Conservation (phyloP, 2,888 invertebrate species). For the Sesia apiformis region DNA sequence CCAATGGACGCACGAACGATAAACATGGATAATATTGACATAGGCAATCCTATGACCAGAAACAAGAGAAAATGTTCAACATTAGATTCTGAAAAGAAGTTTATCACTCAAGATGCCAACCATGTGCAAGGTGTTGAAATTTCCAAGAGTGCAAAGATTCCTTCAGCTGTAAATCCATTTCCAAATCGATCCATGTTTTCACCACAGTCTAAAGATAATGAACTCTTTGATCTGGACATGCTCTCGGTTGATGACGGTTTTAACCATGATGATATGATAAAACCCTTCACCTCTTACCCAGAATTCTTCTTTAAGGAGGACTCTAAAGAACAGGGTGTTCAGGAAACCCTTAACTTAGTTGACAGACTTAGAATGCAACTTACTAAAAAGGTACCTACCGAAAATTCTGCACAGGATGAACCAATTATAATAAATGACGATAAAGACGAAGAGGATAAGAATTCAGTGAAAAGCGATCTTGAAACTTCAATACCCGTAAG, state of each 20-base stretch:
- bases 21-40: slow-evolving; percentile 43
- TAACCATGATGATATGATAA: slow-evolving; percentile 77
- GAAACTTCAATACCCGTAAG: slow-evolving; percentile 16
- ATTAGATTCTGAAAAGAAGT: slow-evolving; percentile 54
- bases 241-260: slow-evolving; percentile 79
- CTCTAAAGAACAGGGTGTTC: slow-evolving; percentile 84
- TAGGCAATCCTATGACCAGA: slow-evolving; percentile 36
- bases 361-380: slow-evolving; percentile 86
- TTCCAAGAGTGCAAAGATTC: slow-evolving; percentile 64
- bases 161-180: slow-evolving; percentile 50
- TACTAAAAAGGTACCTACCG: slow-evolving; percentile 76
- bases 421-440: slow-evolving; percentile 24
- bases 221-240: slow-evolving; percentile 78
- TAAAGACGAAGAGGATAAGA: slow-evolving; percentile 24
- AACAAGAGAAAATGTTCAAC: slow-evolving; percentile 43
- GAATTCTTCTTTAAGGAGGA: slow-evolving; percentile 84
- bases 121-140: slow-evolving; percentile 63
- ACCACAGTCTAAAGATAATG: slow-evolving; percentile 78
- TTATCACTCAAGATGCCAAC: slow-evolving; percentile 52
- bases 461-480: slow-evolving; percentile 32
- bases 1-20: slow-evolving; percentile 66
- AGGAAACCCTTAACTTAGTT: slow-evolving; percentile 88
- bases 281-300: slow-evolving; percentile 79
- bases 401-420: slow-evolving; percentile 56
- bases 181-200: slow-evolving; percentile 81